Evolutionary conservation across 2,888 invertebrate genomes (phyloP).

Genomic region (Podotricha telesiphe): DNA sequence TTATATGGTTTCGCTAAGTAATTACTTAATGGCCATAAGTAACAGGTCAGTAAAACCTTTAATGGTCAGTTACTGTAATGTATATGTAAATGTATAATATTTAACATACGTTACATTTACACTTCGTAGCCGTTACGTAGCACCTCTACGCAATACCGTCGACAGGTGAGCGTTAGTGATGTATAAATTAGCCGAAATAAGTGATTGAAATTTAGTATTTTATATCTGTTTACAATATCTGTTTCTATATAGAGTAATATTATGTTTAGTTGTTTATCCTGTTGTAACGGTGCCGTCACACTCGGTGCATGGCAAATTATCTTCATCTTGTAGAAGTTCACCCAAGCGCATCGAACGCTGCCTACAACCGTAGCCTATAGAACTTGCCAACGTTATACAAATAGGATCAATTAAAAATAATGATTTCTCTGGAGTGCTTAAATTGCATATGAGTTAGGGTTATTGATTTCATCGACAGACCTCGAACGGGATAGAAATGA

Average conservation of each 20-base stretch:
- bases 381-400: constrained; percentile 45
- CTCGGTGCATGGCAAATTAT: constrained; percentile 54
- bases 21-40: background rate
- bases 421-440: constrained; percentile 6
- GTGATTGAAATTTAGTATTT: background rate
- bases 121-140: constrained; percentile 68
- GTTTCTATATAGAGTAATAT: constrained; percentile 16
- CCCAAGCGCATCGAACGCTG: constrained; percentile 55
- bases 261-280: constrained; percentile 36
- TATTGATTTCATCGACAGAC: constrained; percentile 39
- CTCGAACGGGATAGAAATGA: constrained; percentile 43
- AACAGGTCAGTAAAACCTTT: background rate
- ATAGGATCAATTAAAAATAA: constrained; percentile 32
- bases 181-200: background rate
- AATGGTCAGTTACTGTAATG: no score
- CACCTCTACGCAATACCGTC: constrained; percentile 68
- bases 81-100: background rate
- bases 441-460: constrained; percentile 10
- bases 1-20: background rate
- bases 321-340: constrained; percentile 53
- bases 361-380: constrained; percentile 44
- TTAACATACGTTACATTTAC: background rate
- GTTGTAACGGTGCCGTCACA: constrained; percentile 55
- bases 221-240: background rate
- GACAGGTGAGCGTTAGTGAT: constrained; percentile 40